phyloP scores from a whole-genome alignment of 1,140 invertebrate species.

The Platorchestia sp. region DNA sequence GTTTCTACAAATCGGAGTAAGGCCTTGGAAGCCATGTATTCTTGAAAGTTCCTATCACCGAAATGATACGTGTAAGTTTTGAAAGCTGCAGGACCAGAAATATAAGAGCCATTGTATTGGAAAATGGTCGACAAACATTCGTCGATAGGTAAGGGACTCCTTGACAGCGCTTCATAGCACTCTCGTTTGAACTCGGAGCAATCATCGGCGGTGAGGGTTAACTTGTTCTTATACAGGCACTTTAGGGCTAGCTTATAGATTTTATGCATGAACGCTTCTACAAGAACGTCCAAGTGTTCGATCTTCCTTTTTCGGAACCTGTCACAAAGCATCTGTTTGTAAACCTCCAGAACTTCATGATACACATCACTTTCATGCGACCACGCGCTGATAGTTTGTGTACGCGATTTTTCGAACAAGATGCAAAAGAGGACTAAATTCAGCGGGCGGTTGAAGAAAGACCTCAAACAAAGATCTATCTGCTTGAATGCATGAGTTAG shows the following conservation, averaged over 20 bases:
- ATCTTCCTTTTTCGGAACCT: not conserved
- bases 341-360: not conserved
- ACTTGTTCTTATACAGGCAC: not conserved
- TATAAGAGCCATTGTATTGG: not conserved
- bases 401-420: not conserved
- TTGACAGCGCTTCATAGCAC: not conserved
- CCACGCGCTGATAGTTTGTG: not conserved
- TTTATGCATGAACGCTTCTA: slow-evolving; percentile 11
- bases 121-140: slow-evolving; percentile 20
- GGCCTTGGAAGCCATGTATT: slow-evolving; percentile 34
- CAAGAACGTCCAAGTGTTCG: not conserved
- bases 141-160: slow-evolving; percentile 9
- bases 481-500: not conserved
- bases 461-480: not conserved
- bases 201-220: not conserved
- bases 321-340: slow-evolving; percentile 3
- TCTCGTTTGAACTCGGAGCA: not conserved
- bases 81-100: not conserved
- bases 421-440: slow-evolving; percentile 8
- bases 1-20: not conserved
- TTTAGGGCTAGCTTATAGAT: not conserved
- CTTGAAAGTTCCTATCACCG: not conserved
- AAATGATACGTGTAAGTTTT: not conserved
- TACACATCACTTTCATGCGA: not conserved
- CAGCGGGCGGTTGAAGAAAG: not conserved